Evolutionary conservation across 2,797 vertebrate species (phyloP).

Genomic region (Schizothorax lantsangensis): DNA sequence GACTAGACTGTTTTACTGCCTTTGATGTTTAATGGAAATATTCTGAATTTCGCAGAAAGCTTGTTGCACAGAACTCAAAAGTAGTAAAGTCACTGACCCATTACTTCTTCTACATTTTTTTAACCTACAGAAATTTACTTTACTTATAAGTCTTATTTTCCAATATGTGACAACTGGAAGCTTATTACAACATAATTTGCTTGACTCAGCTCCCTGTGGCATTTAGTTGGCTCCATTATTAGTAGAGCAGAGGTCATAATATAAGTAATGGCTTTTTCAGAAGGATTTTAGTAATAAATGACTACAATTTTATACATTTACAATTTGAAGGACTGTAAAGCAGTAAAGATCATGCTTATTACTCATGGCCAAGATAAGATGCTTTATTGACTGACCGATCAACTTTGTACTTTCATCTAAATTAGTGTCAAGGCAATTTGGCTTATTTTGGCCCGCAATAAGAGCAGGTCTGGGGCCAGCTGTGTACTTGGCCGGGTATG

Average conservation of each 20-base stretch:
- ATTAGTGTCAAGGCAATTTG: conserved; percentile 49
- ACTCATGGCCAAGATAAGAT: conserved; percentile 48
- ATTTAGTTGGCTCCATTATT: conserved; percentile 9
- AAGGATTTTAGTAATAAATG: conserved; percentile 33
- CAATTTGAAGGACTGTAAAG: conserved; percentile 20
- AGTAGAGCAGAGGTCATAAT: not conserved
- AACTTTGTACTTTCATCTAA: conserved; percentile 43
- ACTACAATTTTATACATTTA: conserved; percentile 25
- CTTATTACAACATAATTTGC: conserved; percentile 1
- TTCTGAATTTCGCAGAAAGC: conserved; percentile 15
- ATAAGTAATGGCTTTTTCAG: conserved; percentile 25
- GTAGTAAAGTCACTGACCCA: not conserved
- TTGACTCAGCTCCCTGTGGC: not conserved
- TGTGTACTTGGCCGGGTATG: conserved; percentile 6
- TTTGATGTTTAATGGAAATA: conserved; percentile 24
- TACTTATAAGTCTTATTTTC: conserved; percentile 2
- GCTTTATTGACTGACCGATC: conserved; percentile 40
- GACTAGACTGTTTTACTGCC: conserved; percentile 6
- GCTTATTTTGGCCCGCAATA: not conserved
- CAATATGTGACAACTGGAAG: conserved; percentile 14
- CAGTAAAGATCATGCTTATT: conserved; percentile 34
- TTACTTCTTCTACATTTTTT: not conserved
- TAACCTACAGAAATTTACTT: not conserved
- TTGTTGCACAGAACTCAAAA: conserved; percentile 19
- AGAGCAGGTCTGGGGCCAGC: conserved; percentile 43